Percentiles rank a stretch among this genome's conserved stretches.
phyloP scores from a whole-genome alignment of 1,140 invertebrate genomes.

The Pseudomyrmex dendroicus region DNA sequence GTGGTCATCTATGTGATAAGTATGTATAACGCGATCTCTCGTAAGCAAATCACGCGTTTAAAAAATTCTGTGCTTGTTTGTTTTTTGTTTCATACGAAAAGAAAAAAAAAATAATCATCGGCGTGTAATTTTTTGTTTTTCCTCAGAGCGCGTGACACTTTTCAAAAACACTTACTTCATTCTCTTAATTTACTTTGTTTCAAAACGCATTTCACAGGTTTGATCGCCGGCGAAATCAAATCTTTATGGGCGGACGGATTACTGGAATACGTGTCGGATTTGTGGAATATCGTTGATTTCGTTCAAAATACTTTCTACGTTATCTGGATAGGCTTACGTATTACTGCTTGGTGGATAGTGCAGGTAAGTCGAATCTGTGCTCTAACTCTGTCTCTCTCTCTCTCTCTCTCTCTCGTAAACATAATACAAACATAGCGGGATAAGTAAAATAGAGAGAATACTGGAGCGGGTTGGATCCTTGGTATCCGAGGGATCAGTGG shows the following conservation, averaged over 20 bases:
- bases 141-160: too few species aligned
- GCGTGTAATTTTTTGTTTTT: too few species aligned
- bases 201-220: slow-evolving; percentile 86
- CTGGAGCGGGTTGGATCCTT: slow-evolving; percentile 90
- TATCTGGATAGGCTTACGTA: slow-evolving; percentile 93
- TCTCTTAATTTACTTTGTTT: neutral
- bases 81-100: too few species aligned
- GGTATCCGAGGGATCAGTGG: slow-evolving; percentile 94
- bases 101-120: too few species aligned
- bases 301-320: slow-evolving; percentile 97
- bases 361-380: slow-evolving; percentile 86
- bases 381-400: neutral
- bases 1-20: slow-evolving; percentile 94
- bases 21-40: slow-evolving; percentile 82
- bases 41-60: neutral
- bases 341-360: slow-evolving; percentile 91
- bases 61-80: neutral
- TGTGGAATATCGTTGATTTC: slow-evolving; percentile 99
- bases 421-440: too few species aligned
- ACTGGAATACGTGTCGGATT: slow-evolving; percentile 95
- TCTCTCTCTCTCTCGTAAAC: neutral
- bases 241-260: slow-evolving; percentile 95
- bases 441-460: slow-evolving; percentile 88
- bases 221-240: slow-evolving; percentile 95
- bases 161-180: too few species aligned